phyloP scores from a whole-genome alignment of 2,797 vertebrate genomes.

The Glyptemys insculpta region DNA sequence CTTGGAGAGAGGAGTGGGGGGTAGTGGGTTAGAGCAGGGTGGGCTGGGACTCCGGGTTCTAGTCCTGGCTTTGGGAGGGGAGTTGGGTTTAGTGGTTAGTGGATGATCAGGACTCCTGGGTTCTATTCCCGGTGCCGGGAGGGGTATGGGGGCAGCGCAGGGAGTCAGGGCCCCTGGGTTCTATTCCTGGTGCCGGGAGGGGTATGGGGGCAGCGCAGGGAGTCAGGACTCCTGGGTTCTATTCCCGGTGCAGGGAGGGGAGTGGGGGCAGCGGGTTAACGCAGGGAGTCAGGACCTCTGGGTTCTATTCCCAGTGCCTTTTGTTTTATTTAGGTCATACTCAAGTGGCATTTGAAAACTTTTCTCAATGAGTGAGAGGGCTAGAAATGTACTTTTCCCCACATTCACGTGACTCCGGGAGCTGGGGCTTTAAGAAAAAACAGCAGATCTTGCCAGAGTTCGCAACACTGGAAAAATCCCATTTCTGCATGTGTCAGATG shows the following conservation, averaged over 20 bases:
- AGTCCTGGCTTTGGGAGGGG: neutral
- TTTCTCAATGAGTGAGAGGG: neutral
- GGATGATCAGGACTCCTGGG: neutral
- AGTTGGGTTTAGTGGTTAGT: neutral
- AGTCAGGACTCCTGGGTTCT: neutral
- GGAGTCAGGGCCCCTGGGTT: neutral
- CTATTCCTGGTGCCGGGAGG: too few relatives aligned
- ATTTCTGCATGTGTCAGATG: neutral
- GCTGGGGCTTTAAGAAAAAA: neutral
- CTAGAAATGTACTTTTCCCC: neutral
- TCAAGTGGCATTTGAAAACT: neutral
- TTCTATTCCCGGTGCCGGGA: neutral
- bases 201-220: too few relatives aligned
- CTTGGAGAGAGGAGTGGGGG: conserved; percentile 8
- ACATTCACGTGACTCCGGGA: neutral
- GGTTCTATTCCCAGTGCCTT: neutral
- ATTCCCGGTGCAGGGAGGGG: neutral
- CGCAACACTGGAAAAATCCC: too few relatives aligned
- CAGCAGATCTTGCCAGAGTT: neutral
- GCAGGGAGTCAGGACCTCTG: too few relatives aligned
- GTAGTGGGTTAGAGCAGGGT: neutral
- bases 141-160: neutral
- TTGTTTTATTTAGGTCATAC: neutral
- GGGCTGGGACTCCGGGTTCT: neutral
- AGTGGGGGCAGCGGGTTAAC: neutral